Conservation (phyloP, 2,888 invertebrate species). For the Cremastinae sp. region DNA sequence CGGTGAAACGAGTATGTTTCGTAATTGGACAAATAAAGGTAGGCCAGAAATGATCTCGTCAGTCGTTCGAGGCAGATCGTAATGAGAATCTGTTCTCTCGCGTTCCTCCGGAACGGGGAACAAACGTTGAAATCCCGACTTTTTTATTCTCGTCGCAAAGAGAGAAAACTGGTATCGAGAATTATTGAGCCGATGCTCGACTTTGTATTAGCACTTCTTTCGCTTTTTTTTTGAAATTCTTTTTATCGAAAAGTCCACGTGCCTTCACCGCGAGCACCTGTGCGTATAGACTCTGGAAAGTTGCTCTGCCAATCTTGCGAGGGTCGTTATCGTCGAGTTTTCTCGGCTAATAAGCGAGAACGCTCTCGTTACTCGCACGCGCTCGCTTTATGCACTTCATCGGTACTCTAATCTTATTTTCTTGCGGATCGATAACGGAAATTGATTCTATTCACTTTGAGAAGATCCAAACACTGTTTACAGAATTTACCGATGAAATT, state of each 20-base stretch:
- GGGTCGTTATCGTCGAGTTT: slow-evolving; percentile 44
- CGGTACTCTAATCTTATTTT: too few relatives aligned
- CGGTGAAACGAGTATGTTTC: too few relatives aligned
- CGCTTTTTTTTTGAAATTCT: slow-evolving; percentile 26
- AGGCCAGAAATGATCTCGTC: too few relatives aligned
- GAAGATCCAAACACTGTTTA: too few relatives aligned
- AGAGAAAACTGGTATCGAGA: slow-evolving; percentile 29
- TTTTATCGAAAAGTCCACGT: slow-evolving; percentile 44
- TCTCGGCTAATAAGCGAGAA: slow-evolving; percentile 8
- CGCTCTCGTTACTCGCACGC: too few relatives aligned
- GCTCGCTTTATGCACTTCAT: too few relatives aligned
- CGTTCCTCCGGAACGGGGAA: slow-evolving; percentile 34
- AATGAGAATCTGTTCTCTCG: slow-evolving; percentile 68
- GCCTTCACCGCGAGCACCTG: slow-evolving; percentile 45
- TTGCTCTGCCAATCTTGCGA: slow-evolving; percentile 33
- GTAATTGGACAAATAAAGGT: too few relatives aligned
- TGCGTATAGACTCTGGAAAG: slow-evolving; percentile 17
- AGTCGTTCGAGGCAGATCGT: slow-evolving; percentile 34
- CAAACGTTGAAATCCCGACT: slow-evolving; percentile 3
- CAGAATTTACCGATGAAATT: too few relatives aligned
- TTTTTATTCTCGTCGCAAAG: background rate
- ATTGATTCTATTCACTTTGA: too few relatives aligned
- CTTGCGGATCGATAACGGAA: too few relatives aligned
- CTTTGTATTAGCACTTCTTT: background rate
- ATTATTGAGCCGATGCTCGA: slow-evolving; percentile 16